Base-by-base conservation (phyloP, 2,888 invertebrate genomes). In the Euspilapteryx auroguttella region DNA sequence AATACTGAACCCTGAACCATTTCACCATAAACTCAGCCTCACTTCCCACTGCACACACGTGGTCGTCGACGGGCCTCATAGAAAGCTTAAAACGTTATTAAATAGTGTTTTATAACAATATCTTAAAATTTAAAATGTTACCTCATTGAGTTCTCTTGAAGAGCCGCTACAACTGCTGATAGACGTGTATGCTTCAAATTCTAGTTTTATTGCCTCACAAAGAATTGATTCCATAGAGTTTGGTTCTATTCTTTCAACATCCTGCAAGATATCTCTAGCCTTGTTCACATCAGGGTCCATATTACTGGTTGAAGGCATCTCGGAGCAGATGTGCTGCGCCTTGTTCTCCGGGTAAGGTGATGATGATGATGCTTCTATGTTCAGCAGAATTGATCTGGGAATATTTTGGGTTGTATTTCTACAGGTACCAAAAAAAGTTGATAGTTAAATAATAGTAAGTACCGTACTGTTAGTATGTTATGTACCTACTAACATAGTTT, bases 171-270 rank as follows among this genome's bases (percentile, higher is more conserved):
- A 79, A 25, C 75, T 64, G 14, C 81, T 79, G 6, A 84, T 63
- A 0, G 83, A 79, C 0, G 82, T 79, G 46, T 84, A 86, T 0
- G 86, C 82, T 43, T 88, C 88, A 51, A 86, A 92, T 59, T 93
- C 92, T 33, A 92, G 64, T 43, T 89, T 89, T 37, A 92, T 91
- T 6, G 92, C 92, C 45, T 91, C 89, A 34, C 87, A 89, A 21
- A 92, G 62, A 43, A 92, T 89, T 0, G 89, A 87, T 49, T 91
- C 90, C 54, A 92, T 88, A 3, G 87, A 87, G 54, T 85, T 85
- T 0, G 81, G 81, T 41, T 82, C 81, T 54, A 81, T 79, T 38
- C 77, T 77, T 58, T 83, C 82, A 8, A 85, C 82, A 46, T 86
- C 85, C 41, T 83, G 81, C 12, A 85, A 56, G 25, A 85, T 81